These are phyloP conservation scores for Oscheius sp. DNA, from an alignment of 2,888 invertebrate species.

Conservation along the genomic window DNA sequence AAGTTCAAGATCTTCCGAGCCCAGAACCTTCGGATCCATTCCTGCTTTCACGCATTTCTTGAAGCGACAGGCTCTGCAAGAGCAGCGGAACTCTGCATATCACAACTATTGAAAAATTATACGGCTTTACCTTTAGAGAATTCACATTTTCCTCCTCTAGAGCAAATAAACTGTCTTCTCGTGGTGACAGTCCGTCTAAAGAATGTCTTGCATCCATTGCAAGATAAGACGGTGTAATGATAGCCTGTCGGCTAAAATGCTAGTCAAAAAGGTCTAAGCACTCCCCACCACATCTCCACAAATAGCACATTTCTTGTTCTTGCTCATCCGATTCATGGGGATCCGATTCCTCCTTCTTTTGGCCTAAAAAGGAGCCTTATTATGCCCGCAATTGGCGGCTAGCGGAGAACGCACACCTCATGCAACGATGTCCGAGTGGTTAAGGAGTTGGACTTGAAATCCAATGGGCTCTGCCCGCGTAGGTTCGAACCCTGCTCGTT, in stretches of 20 bases:
- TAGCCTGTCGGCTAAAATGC: conserved; percentile 61
- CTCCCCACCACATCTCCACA: too few relatives aligned
- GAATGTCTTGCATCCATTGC: conserved; percentile 66
- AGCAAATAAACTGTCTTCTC: conserved; percentile 50
- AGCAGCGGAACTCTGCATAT: conserved; percentile 57
- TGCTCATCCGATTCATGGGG: too few relatives aligned
- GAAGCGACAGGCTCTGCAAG: conserved; percentile 60
- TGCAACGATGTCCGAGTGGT: too few relatives aligned
- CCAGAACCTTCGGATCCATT: conserved; percentile 49
- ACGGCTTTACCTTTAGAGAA: conserved; percentile 51
- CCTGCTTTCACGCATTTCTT: conserved; percentile 56
- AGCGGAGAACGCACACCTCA: too few relatives aligned
- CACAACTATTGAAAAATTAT: background rate
- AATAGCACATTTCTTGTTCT: too few relatives aligned
- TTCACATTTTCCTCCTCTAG: conserved; percentile 57
- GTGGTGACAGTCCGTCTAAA: conserved; percentile 58
- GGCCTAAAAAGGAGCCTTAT: too few relatives aligned
- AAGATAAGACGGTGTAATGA: conserved; percentile 61
- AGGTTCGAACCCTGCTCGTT: too few relatives aligned
- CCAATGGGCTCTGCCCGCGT: too few relatives aligned
- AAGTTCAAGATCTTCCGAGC: too few relatives aligned
- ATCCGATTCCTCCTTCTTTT: too few relatives aligned
- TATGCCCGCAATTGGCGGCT: too few relatives aligned
- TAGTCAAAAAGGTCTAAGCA: background rate
- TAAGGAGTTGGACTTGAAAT: too few relatives aligned